Evolutionary conservation across 2,888 invertebrate genomes (phyloP).

Genomic region (Caenorhabditis drosophilae): DNA sequence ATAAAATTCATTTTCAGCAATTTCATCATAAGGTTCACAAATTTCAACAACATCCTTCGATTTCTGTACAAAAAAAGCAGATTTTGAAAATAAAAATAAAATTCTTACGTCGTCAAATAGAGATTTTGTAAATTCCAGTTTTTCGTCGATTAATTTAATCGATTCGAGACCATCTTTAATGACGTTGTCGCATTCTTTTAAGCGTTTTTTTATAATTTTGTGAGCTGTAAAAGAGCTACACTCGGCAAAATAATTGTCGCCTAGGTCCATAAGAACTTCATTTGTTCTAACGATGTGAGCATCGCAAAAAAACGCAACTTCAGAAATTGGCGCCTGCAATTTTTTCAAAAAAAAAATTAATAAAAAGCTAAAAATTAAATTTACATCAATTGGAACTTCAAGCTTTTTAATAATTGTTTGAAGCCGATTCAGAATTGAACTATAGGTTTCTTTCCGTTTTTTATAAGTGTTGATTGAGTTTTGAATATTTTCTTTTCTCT

Average conservation of each 20-base stretch:
- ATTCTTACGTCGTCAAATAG: neutral
- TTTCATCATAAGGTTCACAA: slow-evolving; percentile 23
- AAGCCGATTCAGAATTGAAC: neutral
- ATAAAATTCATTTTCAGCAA: slow-evolving; percentile 15
- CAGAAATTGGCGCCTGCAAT: slow-evolving; percentile 22
- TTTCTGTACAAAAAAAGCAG: neutral
- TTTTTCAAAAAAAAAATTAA: slow-evolving; percentile 2
- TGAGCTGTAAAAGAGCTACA: slow-evolving; percentile 19
- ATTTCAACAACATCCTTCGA: slow-evolving; percentile 15
- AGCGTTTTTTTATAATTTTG: slow-evolving; percentile 11
- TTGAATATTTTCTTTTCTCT: neutral
- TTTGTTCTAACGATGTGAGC: slow-evolving; percentile 24
- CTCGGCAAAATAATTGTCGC: slow-evolving; percentile 12
- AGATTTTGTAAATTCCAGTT: slow-evolving; percentile 12
- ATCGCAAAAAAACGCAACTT: slow-evolving; percentile 28
- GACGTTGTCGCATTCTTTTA: slow-evolving; percentile 1
- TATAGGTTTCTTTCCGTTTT: neutral
- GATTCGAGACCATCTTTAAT: slow-evolving; percentile 12
- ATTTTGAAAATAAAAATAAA: neutral
- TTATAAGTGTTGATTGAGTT: neutral
- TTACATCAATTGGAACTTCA: neutral
- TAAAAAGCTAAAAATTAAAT: too few relatives aligned
- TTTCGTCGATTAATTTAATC: slow-evolving; percentile 17
- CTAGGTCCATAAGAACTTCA: slow-evolving; percentile 18
- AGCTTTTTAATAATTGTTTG: neutral